Base-by-base conservation (phyloP, 2,797 vertebrate species). In the Rhodeus uyekii region DNA sequence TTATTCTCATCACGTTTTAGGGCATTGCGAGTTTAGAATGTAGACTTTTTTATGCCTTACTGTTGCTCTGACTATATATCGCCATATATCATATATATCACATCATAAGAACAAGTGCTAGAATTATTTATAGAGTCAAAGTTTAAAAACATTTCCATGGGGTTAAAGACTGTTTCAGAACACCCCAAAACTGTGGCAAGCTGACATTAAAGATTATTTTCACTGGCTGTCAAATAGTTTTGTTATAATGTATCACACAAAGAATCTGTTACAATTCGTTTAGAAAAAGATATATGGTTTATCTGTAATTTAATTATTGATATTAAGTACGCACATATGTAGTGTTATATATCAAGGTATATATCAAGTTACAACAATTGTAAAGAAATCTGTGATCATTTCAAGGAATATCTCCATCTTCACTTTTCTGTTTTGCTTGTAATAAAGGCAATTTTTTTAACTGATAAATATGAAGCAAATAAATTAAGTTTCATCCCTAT, bases 201-300 rank as follows among this genome's bases (percentile, higher is more conserved):
- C 60, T 22, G 50, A 86, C 84, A 84, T 89, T 87, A 86, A 88
- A 88, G 75, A 85, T 74, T 53, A 76, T 87, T 82, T 58, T 82
- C 84, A 69, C 61, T 92, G 88, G 89, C 91, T 93, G 91, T 93
- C 89, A 91, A 88, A 93, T 91, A 94, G 90, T 91, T 88, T 79
- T n/a, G n/a, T 86, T 74, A 75, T 5, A 84, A 83, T 78, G 86
- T 80, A 85, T 88, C 85, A 85, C 90, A 89, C 87, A 86, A 89
- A 87, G 87, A 27, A 68, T 48, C 90, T 87, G 87, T 90, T 91
- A 92, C 94, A 93, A 93, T 93, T 91, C 87, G 87, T 38, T 46
- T 60, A 50, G 86, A 72, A 77, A 81, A 88, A n/a, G n/a, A 76
- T 87, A 82, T 86, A 78, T 88, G 83, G 84, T 88, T 85, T 71